phyloP scores from a whole-genome alignment of 2,113 vertebrate genomes.

The Gasterosteus nipponicus region DNA sequence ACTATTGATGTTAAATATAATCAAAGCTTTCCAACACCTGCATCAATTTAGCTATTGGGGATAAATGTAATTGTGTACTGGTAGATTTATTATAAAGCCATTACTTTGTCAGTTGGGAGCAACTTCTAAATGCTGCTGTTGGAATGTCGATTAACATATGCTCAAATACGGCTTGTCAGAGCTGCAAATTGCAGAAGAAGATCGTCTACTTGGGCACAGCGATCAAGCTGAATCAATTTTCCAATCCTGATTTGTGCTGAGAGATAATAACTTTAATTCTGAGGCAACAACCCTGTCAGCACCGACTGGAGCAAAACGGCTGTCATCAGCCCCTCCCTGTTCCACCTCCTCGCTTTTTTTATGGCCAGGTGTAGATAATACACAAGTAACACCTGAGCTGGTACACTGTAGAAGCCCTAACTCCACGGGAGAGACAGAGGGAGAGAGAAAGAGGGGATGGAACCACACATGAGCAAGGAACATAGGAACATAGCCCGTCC shows the following conservation, averaged over 20 bases:
- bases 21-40: not conserved
- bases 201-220: constrained; percentile 11
- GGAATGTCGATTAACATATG: constrained; percentile 19
- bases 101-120: not conserved
- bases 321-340: constrained; percentile 13
- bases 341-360: not conserved
- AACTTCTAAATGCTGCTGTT: constrained; percentile 19
- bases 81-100: not conserved
- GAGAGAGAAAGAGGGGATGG: not conserved
- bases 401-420: not conserved
- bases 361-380: not conserved
- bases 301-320: constrained; percentile 18
- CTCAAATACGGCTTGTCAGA: constrained; percentile 39
- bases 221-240: constrained; percentile 56
- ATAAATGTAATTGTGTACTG: not conserved
- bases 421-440: not conserved
- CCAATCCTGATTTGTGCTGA: constrained; percentile 47
- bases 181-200: constrained; percentile 11
- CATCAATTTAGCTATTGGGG: not conserved
- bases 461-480: not conserved
- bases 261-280: constrained; percentile 58
- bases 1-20: not conserved
- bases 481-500: not conserved
- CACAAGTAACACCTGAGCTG: not conserved
- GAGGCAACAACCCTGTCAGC: constrained; percentile 33